phyloP scores from a whole-genome alignment of 2,888 invertebrate species.

The Mythimna vitellina region DNA sequence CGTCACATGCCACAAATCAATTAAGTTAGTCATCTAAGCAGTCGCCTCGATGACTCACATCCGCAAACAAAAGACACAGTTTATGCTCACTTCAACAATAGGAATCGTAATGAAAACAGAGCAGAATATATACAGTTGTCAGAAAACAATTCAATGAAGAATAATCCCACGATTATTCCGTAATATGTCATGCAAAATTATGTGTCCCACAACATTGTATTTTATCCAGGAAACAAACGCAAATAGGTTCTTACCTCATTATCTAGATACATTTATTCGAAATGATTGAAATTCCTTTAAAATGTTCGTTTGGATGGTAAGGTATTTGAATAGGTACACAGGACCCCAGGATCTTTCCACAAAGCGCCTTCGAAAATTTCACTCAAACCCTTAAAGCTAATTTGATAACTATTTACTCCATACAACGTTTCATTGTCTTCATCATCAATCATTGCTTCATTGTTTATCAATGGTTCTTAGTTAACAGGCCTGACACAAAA shows the following conservation, averaged over 20 bases:
- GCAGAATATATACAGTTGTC: conserved; percentile 60
- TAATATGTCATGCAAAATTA: conserved; percentile 60
- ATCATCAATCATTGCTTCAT: neutral
- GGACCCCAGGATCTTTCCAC: conserved; percentile 27
- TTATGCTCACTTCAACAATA: conserved; percentile 68
- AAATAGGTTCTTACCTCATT: conserved; percentile 37
- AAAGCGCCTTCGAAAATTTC: conserved; percentile 35
- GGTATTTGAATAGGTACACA: conserved; percentile 18
- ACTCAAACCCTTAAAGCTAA: conserved; percentile 49
- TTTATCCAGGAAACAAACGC: conserved; percentile 49
- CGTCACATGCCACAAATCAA: conserved; percentile 86
- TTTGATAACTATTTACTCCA: conserved; percentile 40
- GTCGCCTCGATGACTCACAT: conserved; percentile 79
- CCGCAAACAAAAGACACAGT: conserved; percentile 73
- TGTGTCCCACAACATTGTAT: conserved; percentile 54
- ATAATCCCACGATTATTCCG: conserved; percentile 62
- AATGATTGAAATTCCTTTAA: conserved; percentile 48
- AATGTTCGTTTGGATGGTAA: conserved; percentile 14
- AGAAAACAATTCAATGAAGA: conserved; percentile 54
- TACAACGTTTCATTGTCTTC: conserved; percentile 28
- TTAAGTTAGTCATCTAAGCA: conserved; percentile 84
- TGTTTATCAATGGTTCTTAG: neutral
- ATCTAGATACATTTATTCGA: conserved; percentile 28
- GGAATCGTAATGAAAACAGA: conserved; percentile 66
- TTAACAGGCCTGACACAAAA: neutral